Percentiles rank a stretch among this genome's conserved stretches.
Evolutionary conservation across 2,888 invertebrate genomes (phyloP).

Genomic region (Lepas anatifera): DNA sequence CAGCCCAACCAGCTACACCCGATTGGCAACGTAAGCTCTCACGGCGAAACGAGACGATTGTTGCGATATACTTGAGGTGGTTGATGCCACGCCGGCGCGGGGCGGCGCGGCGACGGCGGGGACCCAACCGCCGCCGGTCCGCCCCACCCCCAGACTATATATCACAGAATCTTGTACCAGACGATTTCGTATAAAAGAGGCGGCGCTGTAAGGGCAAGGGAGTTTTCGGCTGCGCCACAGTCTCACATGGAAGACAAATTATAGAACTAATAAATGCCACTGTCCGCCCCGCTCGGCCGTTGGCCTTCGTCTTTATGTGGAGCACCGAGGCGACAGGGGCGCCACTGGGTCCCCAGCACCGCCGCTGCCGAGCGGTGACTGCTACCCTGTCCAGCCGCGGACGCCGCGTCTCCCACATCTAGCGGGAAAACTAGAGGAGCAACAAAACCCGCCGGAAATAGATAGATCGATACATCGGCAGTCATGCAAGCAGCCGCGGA

Average conservation of each 20-base stretch:
- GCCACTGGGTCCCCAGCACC: not conserved
- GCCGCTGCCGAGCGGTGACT: not conserved
- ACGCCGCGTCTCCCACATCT: no score
- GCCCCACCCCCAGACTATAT: not conserved
- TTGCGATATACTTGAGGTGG: not conserved
- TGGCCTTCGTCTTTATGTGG: no score
- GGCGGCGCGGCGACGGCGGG: no score
- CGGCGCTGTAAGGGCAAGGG: not conserved
- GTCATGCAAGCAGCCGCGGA: no score
- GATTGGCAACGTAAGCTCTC: conserved; percentile 2
- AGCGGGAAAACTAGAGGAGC: no score
- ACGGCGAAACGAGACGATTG: not conserved
- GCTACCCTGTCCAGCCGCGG: no score
- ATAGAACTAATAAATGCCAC: not conserved
- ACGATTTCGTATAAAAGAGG: conserved; percentile 6
- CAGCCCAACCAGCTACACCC: not conserved
- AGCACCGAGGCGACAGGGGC: not conserved
- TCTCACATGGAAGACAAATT: conserved; percentile 5
- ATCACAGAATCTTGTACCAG: conserved; percentile 12
- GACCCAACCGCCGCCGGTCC: not conserved
- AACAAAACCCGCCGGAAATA: no score
- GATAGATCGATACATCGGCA: no score
- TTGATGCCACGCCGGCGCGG: no score
- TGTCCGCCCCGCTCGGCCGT: not conserved
- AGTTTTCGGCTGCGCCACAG: not conserved